phyloP scores from a whole-genome alignment of 2,797 vertebrate genomes.

The Pseudopleuronectes americanus region DNA sequence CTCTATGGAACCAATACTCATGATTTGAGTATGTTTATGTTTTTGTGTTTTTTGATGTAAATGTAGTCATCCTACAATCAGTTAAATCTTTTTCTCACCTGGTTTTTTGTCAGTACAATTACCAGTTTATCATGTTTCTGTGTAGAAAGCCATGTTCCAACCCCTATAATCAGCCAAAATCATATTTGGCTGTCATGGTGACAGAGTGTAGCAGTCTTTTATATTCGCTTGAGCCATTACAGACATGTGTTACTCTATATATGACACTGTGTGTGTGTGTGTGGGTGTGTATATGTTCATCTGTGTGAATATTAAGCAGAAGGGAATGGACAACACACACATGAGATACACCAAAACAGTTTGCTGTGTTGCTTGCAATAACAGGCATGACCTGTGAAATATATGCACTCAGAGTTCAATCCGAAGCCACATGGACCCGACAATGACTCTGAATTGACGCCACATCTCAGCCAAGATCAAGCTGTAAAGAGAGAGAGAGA shows the following conservation, averaged over 20 bases:
- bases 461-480: too few relatives aligned
- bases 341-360: too few relatives aligned
- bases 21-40: background rate
- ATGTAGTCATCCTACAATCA: background rate
- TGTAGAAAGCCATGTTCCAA: background rate
- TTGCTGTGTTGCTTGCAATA: too few relatives aligned
- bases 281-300: background rate
- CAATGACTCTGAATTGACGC: too few relatives aligned
- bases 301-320: constrained; percentile 22
- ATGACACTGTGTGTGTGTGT: constrained; percentile 6
- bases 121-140: background rate
- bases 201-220: constrained; percentile 28
- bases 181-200: constrained; percentile 33
- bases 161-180: constrained; percentile 31
- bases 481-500: too few relatives aligned
- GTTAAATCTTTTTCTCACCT: background rate
- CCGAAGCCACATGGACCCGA: too few relatives aligned
- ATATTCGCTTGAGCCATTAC: background rate
- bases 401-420: too few relatives aligned
- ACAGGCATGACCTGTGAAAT: too few relatives aligned
- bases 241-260: constrained; percentile 37
- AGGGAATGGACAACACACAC: background rate
- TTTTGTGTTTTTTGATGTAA: background rate
- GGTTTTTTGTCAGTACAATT: too few relatives aligned
- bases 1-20: background rate